Evolutionary conservation across 2,797 vertebrate species (phyloP), one percentile per base, ranked within the genome.

Genomic region (Premnoplex brunnescens): DNA sequence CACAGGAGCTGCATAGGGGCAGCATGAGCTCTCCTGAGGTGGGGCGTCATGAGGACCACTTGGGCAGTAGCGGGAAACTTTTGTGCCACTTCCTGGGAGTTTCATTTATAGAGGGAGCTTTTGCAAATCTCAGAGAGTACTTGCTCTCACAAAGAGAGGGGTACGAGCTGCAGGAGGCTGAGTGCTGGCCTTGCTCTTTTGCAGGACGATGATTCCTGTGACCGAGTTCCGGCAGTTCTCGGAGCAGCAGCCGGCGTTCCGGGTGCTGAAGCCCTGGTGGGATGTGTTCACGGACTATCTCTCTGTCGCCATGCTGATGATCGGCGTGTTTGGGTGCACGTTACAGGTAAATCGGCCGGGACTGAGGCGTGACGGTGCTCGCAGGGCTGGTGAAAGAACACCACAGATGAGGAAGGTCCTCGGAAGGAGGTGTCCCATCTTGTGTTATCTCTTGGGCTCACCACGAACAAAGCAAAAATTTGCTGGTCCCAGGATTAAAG

Each of bases 191-290:
- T 85, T 74, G 30, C 39, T 97, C 7, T 96, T 91, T 96, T 97
- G 78, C 97, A 99, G 99, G 98, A 99, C 96, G 91, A 99, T 99
- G 99, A 99, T 99, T 98, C 99, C 99, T 4, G 98, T 99, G 93
- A 99, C 99, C 6, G 99, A 99, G 97, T 99, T 99, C 94, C 98
- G 99, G 20, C 99, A 99, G 98, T 99, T 99, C 97, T 98, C 99
- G 41, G 99, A 99, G 97, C 99, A 99, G 97, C 99, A 99, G 98
- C 99, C 99, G 5, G 99, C 99, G 2, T 99, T 99, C 98, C 98
- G 99, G 43, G 99, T 99, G 89, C 98, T 99, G 95, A 99, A 99
- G 97, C 99, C 99, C 0, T 99, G 99, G 99, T 99, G 99, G 99
- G 99, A 99, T 34, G 99, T 99, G 89, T 99, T 99, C 93, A 99